These are phyloP conservation scores for Darevskia nairensis DNA, from an alignment of 2,797 vertebrate species.

Conservation along the genomic window DNA sequence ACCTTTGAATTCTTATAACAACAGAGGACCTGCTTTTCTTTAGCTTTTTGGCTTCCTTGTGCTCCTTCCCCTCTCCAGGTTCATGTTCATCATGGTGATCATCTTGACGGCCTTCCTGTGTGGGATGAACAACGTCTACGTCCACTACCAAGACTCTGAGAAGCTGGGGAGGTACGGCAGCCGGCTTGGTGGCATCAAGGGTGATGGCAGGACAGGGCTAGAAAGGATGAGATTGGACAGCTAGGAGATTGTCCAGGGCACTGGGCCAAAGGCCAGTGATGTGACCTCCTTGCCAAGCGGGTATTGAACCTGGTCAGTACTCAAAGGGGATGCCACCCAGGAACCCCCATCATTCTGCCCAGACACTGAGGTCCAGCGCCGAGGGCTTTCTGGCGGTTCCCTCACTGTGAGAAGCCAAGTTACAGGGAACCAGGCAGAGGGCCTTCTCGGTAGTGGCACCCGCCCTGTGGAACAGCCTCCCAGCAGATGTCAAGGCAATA, in stretches of 20 bases:
- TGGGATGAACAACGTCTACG: conserved; percentile 93
- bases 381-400: no score
- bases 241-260: no score
- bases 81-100: conserved; percentile 95
- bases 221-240: background rate
- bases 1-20: no score
- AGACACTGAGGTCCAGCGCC: no score
- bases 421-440: no score
- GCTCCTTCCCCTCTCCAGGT: conserved; percentile 73
- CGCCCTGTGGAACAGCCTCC: no score
- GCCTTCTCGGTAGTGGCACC: no score
- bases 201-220: background rate
- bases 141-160: conserved; percentile 85
- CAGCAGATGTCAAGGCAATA: no score
- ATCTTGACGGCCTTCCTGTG: conserved; percentile 92
- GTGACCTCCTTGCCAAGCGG: background rate
- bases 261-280: background rate
- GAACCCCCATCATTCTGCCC: no score
- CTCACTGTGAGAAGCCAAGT: no score
- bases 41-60: background rate
- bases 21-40: no score
- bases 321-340: background rate
- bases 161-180: conserved; percentile 85
- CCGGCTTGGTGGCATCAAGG: background rate
- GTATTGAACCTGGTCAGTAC: background rate